Percentiles rank a stretch among this genome's conserved stretches.
These are phyloP conservation scores for Okamejei kenojei DNA, from an alignment of 2,797 vertebrate species.

Conservation along the genomic window DNA sequence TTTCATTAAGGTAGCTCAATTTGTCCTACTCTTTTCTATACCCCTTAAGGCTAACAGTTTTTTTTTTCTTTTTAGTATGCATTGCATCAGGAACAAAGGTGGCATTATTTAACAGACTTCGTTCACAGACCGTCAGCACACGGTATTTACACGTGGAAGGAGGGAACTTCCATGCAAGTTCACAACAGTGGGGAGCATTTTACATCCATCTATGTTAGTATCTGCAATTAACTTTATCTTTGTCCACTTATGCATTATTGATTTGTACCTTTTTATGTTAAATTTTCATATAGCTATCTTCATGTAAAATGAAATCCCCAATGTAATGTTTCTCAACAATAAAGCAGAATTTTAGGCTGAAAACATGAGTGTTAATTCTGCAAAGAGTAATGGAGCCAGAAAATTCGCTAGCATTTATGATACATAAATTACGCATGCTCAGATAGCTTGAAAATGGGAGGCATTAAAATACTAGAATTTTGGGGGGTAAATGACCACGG, in stretches of 20 bases:
- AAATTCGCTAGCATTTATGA: not conserved
- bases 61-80: constrained; percentile 71
- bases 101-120: constrained; percentile 93
- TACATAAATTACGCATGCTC: not conserved
- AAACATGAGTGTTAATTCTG: not conserved
- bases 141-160: constrained; percentile 97
- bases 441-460: too few species aligned
- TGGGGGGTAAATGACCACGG: too few species aligned
- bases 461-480: too few species aligned
- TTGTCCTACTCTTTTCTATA: not conserved
- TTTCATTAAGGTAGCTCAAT: not conserved
- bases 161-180: constrained; percentile 96
- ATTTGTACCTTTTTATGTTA: not conserved
- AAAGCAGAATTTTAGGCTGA: not conserved
- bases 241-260: not conserved
- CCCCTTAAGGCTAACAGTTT: constrained; percentile 5
- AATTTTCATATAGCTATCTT: not conserved
- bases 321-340: not conserved
- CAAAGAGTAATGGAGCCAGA: not conserved
- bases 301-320: not conserved
- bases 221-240: not conserved
- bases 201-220: constrained; percentile 94
- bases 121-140: constrained; percentile 96
- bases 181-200: constrained; percentile 97
- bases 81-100: constrained; percentile 98